Evolutionary conservation across 2,113 vertebrate genomes (phyloP), one percentile per base, ranked within the genome.

Genomic region (Mormyrus iriodes): DNA sequence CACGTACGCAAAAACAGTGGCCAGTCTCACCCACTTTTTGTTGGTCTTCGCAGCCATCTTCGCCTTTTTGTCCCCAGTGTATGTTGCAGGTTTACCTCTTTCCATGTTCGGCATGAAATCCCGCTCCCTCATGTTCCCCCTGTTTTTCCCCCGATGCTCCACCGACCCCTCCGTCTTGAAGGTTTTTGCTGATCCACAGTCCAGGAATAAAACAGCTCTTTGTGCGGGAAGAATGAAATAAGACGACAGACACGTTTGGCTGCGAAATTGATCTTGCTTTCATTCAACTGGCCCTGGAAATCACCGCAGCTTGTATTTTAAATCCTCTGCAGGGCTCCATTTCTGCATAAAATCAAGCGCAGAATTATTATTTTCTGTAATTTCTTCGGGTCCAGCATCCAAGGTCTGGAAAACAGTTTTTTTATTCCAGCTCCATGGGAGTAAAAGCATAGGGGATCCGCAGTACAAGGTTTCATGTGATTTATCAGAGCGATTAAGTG

Each of bases 31-130:
- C 98, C 98, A 99, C 96, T 99, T 99, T 96, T 98, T 98, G 96
- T 99, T 99, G 92, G 98, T 99, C 95, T 99, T 99, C 95, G 98
- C 98, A 94, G 98, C 97, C 97, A 99, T 98, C 95, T 98, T 98
- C 93, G 98, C 98, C 97, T 99, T 99, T 95, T 99, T 99, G 95
- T 99, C 98, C 95, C 98, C 98, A 55, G 98, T 99, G 92, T 99
- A 99, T 90, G 98, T 99, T 91, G 98, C 97, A 93, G 98, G 98
- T 95, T 98, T 99, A 95, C 98, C 97, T 96, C 97, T 96, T 96
- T 98, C 98, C 95, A 96, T 95, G 93, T 96, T 97, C 95, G 97
- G 97, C 96, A 96, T 96, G 93, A 96, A 96, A 95, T 98, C 97
- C 97, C 97, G 97, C 94, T 97, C 97, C 96, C 97, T 97, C 97